Percentiles rank a stretch among this genome's conserved stretches.
These are phyloP conservation scores for Diadophis punctatus DNA, from an alignment of 2,113 vertebrate species.

Conservation along the genomic window DNA sequence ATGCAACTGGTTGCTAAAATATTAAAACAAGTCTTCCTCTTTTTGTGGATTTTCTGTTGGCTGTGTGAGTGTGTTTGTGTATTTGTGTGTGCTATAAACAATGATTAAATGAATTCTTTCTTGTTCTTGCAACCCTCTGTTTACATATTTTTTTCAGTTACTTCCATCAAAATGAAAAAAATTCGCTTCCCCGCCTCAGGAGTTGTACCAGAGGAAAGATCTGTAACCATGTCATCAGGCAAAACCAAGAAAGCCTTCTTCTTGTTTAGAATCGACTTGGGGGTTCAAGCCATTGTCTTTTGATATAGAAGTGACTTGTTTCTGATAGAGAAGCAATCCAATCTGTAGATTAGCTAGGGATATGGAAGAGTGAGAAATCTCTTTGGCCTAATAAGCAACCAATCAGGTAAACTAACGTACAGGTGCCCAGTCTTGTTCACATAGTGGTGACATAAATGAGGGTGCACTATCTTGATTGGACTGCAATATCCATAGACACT, in stretches of 20 bases:
- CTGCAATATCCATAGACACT: background rate
- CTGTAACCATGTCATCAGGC: background rate
- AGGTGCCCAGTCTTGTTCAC: background rate
- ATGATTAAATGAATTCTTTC: background rate
- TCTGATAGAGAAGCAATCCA: background rate
- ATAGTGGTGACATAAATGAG: background rate
- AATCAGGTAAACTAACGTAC: background rate
- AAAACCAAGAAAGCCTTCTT: background rate
- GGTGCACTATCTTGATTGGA: background rate
- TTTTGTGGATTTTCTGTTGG: background rate
- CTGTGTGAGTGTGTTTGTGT: background rate
- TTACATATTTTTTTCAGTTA: background rate
- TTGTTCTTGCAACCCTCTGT: background rate
- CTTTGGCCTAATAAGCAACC: background rate
- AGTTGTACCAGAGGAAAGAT: background rate
- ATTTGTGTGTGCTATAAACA: background rate
- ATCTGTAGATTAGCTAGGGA: background rate
- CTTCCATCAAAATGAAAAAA: background rate
- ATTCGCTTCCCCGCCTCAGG: background rate
- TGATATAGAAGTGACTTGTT: background rate
- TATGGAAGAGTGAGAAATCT: background rate
- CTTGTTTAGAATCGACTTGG: background rate
- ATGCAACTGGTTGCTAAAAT: background rate
- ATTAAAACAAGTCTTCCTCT: background rate
- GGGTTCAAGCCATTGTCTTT: background rate